Conservation (phyloP, 1,140 invertebrate genomes). For the Cyclargus thomasi region DNA sequence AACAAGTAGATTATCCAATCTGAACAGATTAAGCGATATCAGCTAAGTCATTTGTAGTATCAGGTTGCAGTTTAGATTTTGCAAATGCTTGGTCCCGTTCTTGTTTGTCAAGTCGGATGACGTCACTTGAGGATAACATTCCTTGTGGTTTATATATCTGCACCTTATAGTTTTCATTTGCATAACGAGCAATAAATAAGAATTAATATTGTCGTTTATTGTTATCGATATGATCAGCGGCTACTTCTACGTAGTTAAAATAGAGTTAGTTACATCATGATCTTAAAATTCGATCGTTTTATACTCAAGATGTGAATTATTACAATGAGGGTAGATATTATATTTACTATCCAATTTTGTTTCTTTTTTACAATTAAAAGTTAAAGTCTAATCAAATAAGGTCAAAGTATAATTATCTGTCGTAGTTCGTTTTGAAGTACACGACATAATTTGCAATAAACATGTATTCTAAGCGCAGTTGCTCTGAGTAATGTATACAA, state of each 20-base stretch:
- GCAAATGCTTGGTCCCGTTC: conserved; percentile 25
- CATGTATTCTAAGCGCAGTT: background rate
- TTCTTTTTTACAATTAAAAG: background rate
- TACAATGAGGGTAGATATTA: no score
- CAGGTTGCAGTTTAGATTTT: conserved; percentile 27
- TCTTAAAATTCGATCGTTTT: background rate
- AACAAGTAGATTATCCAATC: conserved; percentile 2
- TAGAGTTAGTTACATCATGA: background rate
- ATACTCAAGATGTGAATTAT: background rate
- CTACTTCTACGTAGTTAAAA: background rate
- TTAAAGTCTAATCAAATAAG: background rate
- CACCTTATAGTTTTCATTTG: conserved; percentile 12
- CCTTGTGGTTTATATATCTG: conserved; percentile 21
- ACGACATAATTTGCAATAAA: background rate
- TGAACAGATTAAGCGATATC: conserved; percentile 5
- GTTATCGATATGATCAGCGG: background rate
- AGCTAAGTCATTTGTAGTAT: conserved; percentile 21
- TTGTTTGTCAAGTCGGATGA: conserved; percentile 25
- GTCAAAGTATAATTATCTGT: background rate
- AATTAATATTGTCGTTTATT: conserved; percentile 5
- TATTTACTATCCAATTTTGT: no score
- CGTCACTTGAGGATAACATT: conserved; percentile 23
- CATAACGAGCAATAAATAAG: conserved; percentile 10
- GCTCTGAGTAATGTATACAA: background rate
- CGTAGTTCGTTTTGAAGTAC: background rate